These are phyloP conservation scores for Pyrgilauda ruficollis DNA, from an alignment of 2,113 vertebrate species.

Conservation along the genomic window DNA sequence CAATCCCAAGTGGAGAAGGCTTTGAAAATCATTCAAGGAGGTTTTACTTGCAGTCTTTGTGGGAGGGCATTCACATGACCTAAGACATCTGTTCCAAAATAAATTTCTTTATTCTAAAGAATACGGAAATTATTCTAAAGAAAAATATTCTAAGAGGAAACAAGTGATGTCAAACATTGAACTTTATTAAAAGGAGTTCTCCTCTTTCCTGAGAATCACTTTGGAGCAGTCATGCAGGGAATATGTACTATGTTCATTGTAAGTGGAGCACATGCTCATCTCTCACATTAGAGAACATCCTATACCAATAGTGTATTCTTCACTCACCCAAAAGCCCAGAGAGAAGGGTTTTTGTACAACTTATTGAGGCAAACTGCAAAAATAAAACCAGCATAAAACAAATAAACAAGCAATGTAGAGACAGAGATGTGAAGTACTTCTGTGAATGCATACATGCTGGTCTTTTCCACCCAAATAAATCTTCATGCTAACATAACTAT, in stretches of 20 bases:
- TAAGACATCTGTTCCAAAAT: background rate
- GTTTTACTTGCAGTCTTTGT: background rate
- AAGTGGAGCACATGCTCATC: background rate
- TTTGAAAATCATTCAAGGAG: background rate
- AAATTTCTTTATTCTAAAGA: background rate
- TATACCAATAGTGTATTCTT: background rate
- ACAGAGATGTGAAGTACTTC: background rate
- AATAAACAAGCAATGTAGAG: background rate
- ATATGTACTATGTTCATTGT: background rate
- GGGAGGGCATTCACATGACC: background rate
- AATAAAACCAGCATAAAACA: background rate
- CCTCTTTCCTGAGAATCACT: background rate
- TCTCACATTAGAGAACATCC: background rate
- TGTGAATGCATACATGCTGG: background rate
- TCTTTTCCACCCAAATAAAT: constrained; percentile 10
- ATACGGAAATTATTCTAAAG: background rate
- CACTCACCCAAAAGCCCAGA: background rate
- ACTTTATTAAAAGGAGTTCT: background rate
- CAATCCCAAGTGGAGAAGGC: background rate
- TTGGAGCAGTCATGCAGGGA: background rate
- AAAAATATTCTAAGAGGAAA: background rate
- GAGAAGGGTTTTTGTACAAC: background rate
- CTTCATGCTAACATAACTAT: constrained; percentile 1
- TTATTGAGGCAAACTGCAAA: background rate
- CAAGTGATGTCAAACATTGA: background rate